phyloP scores from a whole-genome alignment of 1,140 invertebrate species.

The Vanessa tameamea region DNA sequence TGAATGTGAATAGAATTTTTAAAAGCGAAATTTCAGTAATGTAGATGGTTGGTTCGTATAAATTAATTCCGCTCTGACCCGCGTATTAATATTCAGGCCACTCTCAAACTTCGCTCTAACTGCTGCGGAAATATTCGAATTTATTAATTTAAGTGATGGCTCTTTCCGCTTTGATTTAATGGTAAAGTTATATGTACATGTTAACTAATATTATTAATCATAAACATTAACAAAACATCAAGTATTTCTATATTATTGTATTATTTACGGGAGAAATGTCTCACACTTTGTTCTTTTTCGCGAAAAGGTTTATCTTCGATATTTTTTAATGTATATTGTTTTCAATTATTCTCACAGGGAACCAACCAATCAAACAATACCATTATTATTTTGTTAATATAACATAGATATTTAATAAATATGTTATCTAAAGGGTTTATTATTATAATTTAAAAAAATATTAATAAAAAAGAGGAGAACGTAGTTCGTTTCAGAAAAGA shows the following conservation, averaged over 20 bases:
- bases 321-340: no score
- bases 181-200: slow-evolving; percentile 8
- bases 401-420: no score
- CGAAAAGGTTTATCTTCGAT: no score
- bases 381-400: no score
- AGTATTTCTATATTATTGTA: no score
- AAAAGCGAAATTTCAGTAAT: slow-evolving; percentile 58
- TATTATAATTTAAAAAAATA: no score
- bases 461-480: no score
- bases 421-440: no score
- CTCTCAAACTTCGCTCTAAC: slow-evolving; percentile 66
- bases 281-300: background rate
- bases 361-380: no score
- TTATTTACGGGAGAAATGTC: no score
- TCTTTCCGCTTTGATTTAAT: slow-evolving; percentile 23
- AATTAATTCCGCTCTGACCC: slow-evolving; percentile 68
- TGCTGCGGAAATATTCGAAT: slow-evolving; percentile 62
- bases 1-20: slow-evolving; percentile 60
- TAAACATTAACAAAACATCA: background rate
- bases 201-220: slow-evolving; percentile 2
- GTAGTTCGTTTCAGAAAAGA: no score
- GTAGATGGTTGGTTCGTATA: slow-evolving; percentile 57
- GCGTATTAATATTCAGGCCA: slow-evolving; percentile 72
- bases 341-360: no score
- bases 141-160: slow-evolving; percentile 57